These are phyloP conservation scores for Lordiphosa stackelbergi DNA, from an alignment of 1,140 invertebrate species.

Conservation along the genomic window DNA sequence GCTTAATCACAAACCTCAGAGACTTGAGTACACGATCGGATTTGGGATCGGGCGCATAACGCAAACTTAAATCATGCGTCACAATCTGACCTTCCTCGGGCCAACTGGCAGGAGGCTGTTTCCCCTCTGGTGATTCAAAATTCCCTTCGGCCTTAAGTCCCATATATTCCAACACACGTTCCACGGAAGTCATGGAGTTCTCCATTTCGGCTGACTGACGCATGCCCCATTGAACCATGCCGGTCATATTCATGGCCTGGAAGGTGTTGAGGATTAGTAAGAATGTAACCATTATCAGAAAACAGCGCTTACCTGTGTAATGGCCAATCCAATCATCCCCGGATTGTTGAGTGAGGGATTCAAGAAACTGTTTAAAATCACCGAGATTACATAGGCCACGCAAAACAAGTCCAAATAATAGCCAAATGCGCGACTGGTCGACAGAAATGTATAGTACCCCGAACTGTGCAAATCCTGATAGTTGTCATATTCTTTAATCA, in stretches of 20 bases:
- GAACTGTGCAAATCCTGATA: conserved; percentile 84
- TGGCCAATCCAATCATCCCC: conserved; percentile 87
- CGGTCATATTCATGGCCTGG: conserved; percentile 85
- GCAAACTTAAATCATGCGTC: conserved; percentile 82
- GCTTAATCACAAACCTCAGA: conserved; percentile 80
- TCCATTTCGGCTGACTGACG: conserved; percentile 85
- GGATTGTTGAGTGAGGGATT: conserved; percentile 78
- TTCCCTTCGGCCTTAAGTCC: conserved; percentile 82
- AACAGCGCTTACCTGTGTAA: conserved; percentile 80
- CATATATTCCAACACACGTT: conserved; percentile 88
- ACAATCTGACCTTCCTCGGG: conserved; percentile 83
- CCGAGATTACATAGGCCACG: conserved; percentile 83
- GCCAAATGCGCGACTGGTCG: conserved; percentile 88
- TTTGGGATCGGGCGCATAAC: conserved; percentile 79
- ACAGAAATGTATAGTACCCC: conserved; percentile 87
- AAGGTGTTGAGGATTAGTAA: conserved; percentile 43
- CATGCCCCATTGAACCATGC: conserved; percentile 81
- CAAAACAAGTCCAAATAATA: conserved; percentile 86
- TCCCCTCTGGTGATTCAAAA: conserved; percentile 79
- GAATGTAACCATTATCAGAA: too few relatives aligned
- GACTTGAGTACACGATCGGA: conserved; percentile 80
- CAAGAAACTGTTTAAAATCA: conserved; percentile 81
- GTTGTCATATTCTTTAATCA: conserved; percentile 83
- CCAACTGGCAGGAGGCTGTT: conserved; percentile 84
- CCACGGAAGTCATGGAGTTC: conserved; percentile 87